Conservation (phyloP, 1,140 invertebrate genomes). For the Aphelenchoides fujianensis region DNA sequence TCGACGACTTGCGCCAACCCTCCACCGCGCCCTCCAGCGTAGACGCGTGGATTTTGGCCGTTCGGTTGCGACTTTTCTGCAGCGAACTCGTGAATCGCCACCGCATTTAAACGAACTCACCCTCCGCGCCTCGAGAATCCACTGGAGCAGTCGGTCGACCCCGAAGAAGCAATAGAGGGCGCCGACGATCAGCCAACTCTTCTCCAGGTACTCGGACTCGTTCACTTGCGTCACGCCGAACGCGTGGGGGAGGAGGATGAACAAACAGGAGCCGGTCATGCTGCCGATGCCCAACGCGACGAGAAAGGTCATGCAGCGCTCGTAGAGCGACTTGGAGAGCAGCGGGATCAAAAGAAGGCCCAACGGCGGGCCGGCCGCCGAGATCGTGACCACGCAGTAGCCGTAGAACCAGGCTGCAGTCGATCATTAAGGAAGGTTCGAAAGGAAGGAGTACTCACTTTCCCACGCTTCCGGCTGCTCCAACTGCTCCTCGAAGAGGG, state of each 20-base stretch:
- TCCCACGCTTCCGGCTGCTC: slow-evolving; percentile 33
- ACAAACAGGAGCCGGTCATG: slow-evolving; percentile 44
- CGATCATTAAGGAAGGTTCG: background rate
- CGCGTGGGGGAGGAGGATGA: slow-evolving; percentile 43
- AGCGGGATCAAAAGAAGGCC: slow-evolving; percentile 51
- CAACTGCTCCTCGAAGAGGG: background rate
- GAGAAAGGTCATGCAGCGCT: slow-evolving; percentile 54
- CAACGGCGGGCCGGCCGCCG: slow-evolving; percentile 46
- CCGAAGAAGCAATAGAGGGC: slow-evolving; percentile 53
- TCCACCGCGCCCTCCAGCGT: slow-evolving; percentile 9
- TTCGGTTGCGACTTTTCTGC: slow-evolving; percentile 11
- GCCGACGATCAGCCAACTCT: slow-evolving; percentile 52
- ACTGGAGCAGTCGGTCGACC: slow-evolving; percentile 52
- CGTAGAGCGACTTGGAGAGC: slow-evolving; percentile 47
- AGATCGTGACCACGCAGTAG: slow-evolving; percentile 43
- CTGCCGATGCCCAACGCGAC: slow-evolving; percentile 55
- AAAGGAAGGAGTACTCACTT: slow-evolving; percentile 20
- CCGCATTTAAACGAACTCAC: slow-evolving; percentile 31
- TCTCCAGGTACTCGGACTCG: slow-evolving; percentile 43
- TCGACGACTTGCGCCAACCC: slow-evolving; percentile 12
- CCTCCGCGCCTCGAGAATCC: slow-evolving; percentile 49
- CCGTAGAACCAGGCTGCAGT: slow-evolving; percentile 56
- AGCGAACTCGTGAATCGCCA: background rate
- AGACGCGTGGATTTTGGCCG: slow-evolving; percentile 27
- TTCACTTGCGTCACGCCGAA: slow-evolving; percentile 38